Evolutionary conservation across 2,113 vertebrate genomes (phyloP).

Genomic region (Paraplagusia blochii): DNA sequence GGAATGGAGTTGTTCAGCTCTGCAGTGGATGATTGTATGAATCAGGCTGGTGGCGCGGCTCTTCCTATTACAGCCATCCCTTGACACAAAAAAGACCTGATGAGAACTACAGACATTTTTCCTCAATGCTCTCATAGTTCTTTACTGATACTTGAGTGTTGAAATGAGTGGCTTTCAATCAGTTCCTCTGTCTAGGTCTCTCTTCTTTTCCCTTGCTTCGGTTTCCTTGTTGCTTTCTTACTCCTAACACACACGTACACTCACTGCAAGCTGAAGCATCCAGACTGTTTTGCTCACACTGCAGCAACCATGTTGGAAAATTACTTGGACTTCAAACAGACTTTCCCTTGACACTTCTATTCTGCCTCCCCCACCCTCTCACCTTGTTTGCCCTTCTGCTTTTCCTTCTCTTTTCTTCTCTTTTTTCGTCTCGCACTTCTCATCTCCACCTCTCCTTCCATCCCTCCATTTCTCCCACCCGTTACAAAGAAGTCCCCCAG

Average conservation of each 20-base stretch:
- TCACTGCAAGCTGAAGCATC: constrained; percentile 17
- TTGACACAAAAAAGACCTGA: constrained; percentile 57
- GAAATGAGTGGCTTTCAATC: constrained; percentile 53
- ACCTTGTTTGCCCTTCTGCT: constrained; percentile 43
- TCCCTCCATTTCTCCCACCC: background rate
- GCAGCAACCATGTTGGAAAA: constrained; percentile 50
- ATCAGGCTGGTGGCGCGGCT: constrained; percentile 29
- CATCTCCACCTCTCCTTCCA: too few relatives aligned
- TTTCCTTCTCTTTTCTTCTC: constrained; percentile 16
- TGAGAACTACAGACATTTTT: constrained; percentile 46
- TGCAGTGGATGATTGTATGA: constrained; percentile 6
- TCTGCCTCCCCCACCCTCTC: constrained; percentile 39
- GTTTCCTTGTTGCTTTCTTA: too few relatives aligned
- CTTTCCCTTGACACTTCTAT: constrained; percentile 32
- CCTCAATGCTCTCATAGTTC: constrained; percentile 42
- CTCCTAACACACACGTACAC: background rate
- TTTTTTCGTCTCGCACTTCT: constrained; percentile 6
- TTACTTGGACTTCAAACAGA: constrained; percentile 62
- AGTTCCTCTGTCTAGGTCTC: constrained; percentile 13
- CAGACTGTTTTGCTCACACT: constrained; percentile 32
- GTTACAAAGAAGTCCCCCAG: constrained; percentile 27
- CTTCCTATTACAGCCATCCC: constrained; percentile 32
- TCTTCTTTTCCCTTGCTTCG: background rate
- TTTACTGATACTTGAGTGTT: constrained; percentile 54
- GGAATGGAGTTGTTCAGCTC: constrained; percentile 8